Evolutionary conservation across 2,113 vertebrate genomes (phyloP).

Genomic region (Gymnarchus niloticus): DNA sequence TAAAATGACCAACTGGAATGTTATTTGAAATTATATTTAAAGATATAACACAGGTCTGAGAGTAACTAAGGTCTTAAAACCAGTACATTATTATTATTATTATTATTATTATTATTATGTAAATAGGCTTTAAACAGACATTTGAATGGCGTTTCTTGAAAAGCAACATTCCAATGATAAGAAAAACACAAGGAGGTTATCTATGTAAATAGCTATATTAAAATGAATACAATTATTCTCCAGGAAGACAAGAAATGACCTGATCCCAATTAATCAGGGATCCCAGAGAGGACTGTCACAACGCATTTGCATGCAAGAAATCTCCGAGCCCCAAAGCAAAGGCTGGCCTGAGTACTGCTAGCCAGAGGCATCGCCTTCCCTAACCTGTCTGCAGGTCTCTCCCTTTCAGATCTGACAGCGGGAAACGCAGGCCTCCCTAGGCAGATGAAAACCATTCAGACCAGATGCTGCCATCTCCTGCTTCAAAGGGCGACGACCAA

Average conservation of each 20-base stretch:
- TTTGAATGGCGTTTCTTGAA: neutral
- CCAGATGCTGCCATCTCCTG: neutral
- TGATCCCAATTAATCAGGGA: conserved; percentile 95
- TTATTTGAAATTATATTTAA: too few relatives aligned
- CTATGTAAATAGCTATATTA: conserved; percentile 74
- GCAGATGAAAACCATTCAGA: conserved; percentile 18
- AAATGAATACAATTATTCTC: conserved; percentile 71
- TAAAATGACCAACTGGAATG: neutral
- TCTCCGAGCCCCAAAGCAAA: conserved; percentile 4
- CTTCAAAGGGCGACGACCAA: neutral
- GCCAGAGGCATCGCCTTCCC: conserved; percentile 11
- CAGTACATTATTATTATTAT: conserved; percentile 25
- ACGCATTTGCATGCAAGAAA: conserved; percentile 72
- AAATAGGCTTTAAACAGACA: conserved; percentile 31
- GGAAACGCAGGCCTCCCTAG: neutral
- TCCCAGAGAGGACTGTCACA: conserved; percentile 82
- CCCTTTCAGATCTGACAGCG: conserved; percentile 14
- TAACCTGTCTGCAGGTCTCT: neutral
- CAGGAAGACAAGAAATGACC: conserved; percentile 73
- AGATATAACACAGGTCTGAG: neutral
- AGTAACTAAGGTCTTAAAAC: neutral
- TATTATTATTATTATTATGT: conserved; percentile 63
- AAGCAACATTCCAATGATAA: neutral
- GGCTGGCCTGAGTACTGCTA: neutral
- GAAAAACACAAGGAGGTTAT: conserved; percentile 50